Conservation (phyloP, 1,140 invertebrate genomes). For the Drusus annulatus region DNA sequence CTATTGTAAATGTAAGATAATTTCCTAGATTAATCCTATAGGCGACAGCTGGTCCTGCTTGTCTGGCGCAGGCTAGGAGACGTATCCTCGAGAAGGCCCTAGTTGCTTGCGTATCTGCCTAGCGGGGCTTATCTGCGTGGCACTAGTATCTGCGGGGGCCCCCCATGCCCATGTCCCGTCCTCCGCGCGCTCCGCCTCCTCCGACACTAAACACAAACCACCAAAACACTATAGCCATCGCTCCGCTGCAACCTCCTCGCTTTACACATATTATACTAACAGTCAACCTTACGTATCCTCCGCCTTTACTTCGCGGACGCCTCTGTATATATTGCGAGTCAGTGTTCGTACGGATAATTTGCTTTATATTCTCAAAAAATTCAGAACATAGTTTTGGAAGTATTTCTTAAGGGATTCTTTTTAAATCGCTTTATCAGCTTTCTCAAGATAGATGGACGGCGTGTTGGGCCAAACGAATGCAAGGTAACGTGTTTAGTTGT, state of each 20-base stretch:
- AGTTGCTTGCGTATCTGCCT: background rate
- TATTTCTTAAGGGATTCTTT: no score
- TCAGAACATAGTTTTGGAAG: no score
- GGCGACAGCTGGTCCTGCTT: background rate
- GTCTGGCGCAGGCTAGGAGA: no score
- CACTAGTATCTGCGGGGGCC: constrained; percentile 56
- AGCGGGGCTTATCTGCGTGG: background rate
- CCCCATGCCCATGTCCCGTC: constrained; percentile 56
- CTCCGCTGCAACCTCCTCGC: background rate
- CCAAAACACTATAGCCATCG: constrained; percentile 47
- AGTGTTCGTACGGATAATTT: no score
- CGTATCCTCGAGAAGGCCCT: no score
- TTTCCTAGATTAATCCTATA: constrained; percentile 6
- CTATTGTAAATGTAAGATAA: constrained; percentile 9
- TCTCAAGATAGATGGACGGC: background rate
- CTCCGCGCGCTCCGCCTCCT: constrained; percentile 55
- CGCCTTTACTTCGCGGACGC: no score
- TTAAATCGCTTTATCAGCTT: no score
- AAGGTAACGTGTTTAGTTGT: background rate
- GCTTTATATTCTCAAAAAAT: no score
- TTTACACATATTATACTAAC: no score
- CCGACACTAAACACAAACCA: constrained; percentile 59
- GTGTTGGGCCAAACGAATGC: constrained; percentile 4
- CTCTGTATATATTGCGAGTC: no score
- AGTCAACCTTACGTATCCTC: no score